Percentiles rank a stretch among this genome's conserved stretches.
Evolutionary conservation across 92 coral and sea anemone species (phyloP).

Genomic region (Bergia puertoricense): DNA sequence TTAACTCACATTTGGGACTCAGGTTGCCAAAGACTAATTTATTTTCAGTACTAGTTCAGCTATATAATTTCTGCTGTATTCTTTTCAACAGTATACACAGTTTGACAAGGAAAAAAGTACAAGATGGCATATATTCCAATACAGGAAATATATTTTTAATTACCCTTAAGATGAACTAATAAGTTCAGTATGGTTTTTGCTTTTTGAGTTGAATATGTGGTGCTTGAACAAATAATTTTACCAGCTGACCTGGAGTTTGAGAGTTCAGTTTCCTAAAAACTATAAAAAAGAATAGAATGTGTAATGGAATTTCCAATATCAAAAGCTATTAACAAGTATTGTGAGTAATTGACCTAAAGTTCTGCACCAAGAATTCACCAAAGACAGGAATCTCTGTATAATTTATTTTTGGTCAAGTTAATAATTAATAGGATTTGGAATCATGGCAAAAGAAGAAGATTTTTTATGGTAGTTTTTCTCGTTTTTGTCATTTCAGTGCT

Average conservation of each 20-base stretch:
- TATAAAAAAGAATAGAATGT: neutral
- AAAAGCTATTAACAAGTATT: neutral
- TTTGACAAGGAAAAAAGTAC: neutral
- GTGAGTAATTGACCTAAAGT: neutral
- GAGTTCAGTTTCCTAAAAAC: neutral
- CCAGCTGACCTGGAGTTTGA: neutral
- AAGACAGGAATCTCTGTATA: slow-evolving; percentile 5
- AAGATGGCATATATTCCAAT: neutral
- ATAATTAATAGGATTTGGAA: slow-evolving; percentile 26
- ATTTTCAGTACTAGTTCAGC: neutral
- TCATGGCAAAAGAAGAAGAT: neutral
- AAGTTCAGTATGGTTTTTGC: neutral
- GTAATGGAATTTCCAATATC: neutral
- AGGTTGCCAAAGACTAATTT: neutral
- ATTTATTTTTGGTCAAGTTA: slow-evolving; percentile 22
- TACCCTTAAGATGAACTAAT: neutral
- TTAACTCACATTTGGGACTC: neutral
- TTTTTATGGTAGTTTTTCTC: neutral
- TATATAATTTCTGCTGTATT: neutral
- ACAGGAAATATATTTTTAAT: slow-evolving; percentile 21
- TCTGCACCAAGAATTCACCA: neutral
- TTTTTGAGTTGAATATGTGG: neutral
- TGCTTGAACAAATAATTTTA: neutral
- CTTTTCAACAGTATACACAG: neutral
- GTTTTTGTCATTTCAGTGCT: neutral